Evolutionary conservation across 2,888 invertebrate genomes (phyloP).

Genomic region (Sinohyriopsis cumingii): DNA sequence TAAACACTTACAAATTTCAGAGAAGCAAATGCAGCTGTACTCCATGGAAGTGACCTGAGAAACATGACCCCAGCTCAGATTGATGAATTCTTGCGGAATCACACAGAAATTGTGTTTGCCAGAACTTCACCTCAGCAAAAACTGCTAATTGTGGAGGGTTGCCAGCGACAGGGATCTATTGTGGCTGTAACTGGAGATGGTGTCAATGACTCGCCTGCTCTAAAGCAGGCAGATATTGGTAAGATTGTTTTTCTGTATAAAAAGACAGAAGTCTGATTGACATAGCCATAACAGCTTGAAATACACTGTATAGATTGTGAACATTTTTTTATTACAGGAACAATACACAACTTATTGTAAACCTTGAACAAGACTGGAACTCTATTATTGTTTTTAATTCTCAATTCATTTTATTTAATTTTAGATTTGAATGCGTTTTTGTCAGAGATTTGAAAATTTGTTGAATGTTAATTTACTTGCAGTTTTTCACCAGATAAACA

Average conservation of each 20-base stretch:
- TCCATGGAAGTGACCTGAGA: constrained; percentile 79
- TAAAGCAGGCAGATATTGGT: constrained; percentile 83
- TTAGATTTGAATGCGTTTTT: too few relatives aligned
- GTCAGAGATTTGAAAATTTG: too few relatives aligned
- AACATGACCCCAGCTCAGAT: constrained; percentile 89
- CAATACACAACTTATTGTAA: too few relatives aligned
- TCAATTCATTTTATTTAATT: too few relatives aligned
- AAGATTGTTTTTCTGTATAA: constrained; percentile 8
- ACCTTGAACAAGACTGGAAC: too few relatives aligned
- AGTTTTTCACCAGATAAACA: too few relatives aligned
- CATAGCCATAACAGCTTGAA: too few relatives aligned
- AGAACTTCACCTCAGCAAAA: constrained; percentile 94
- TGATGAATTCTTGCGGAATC: constrained; percentile 91
- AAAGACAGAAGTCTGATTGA: too few relatives aligned
- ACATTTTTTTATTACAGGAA: too few relatives aligned
- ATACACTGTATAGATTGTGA: too few relatives aligned
- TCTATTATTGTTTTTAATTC: too few relatives aligned
- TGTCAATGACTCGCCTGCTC: constrained; percentile 89
- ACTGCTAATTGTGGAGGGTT: constrained; percentile 85
- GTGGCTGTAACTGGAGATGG: constrained; percentile 92
- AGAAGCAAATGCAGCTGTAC: constrained; percentile 72
- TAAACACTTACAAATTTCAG: constrained; percentile 33
- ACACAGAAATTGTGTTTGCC: constrained; percentile 97
- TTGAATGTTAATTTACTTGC: too few relatives aligned
- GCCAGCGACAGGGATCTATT: constrained; percentile 83